Base-by-base conservation (phyloP, 2,797 vertebrate genomes). In the Crenichthys baileyi region DNA sequence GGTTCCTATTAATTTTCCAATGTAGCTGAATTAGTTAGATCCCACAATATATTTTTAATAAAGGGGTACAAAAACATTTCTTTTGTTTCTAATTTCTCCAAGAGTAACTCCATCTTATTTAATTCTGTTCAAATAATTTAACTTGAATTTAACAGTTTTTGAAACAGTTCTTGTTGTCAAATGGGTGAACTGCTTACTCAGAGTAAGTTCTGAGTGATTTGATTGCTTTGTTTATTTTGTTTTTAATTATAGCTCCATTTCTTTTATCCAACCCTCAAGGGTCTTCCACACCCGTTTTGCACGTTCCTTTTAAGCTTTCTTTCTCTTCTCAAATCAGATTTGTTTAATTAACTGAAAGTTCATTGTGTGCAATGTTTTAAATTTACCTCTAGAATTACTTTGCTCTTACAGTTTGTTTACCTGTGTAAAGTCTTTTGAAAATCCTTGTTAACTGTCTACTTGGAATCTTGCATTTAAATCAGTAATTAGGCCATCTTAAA, bases 21-120 rank as follows among this genome's bases (percentile, higher is more conserved):
- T 82, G 22, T 26, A 77, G 48, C 70, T 65, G 73, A 71, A 84
- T 75, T 36, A 80, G 81, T 83, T 78, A 58, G 8, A 24, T n/a
- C n/a, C 70, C 39, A 48, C 76, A 83, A 76, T 60, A 1, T 13
- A 77, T 80, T 86, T 84, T 91, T 83, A 80, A 88, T 86, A 67
- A 79, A 71, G 26, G 76, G 24, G n/a, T 44, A 50, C 84, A 41
- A 76, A 74, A 11, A 70, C 39, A 71, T 81, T 18, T 68, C 44
- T 87, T 82, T 76, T 85, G 76, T 78, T 78, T 76, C 6, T 3
- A 24, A 48, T 48, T 73, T 82, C 41, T 29, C 58, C 74, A 53
- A 74, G 24, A 73, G 78, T 74, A 46, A 50, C 29, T 29, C 1
- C 1, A 81, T 16, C 31, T 83, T 78, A 51, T 63, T 81, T 71